phyloP scores from a whole-genome alignment of 2,113 vertebrate genomes.

The Corapipo altera region DNA sequence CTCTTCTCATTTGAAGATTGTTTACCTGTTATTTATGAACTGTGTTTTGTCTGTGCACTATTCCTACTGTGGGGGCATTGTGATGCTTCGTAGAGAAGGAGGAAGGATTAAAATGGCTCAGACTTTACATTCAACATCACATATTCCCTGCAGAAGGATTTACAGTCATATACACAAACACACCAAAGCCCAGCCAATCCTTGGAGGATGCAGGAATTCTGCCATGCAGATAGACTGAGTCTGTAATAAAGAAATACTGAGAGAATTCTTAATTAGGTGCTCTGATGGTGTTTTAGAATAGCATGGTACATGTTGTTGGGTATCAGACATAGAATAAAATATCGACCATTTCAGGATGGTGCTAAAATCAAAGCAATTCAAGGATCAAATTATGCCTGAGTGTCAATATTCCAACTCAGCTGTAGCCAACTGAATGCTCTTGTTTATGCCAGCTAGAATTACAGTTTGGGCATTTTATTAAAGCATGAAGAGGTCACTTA shows the following conservation, averaged over 20 bases:
- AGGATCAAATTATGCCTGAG: neutral
- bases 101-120: conserved; percentile 31
- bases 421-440: neutral
- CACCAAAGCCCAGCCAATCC: neutral
- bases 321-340: neutral
- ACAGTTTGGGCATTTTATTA: neutral
- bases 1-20: conserved; percentile 62
- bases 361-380: neutral
- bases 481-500: conserved; percentile 3
- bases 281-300: neutral
- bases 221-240: neutral
- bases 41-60: conserved; percentile 72
- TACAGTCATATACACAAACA: neutral
- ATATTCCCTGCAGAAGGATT: neutral
- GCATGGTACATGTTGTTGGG: neutral
- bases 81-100: neutral
- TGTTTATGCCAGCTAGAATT: neutral
- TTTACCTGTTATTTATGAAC: conserved; percentile 69
- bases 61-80: conserved; percentile 4
- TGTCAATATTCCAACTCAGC: neutral
- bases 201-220: neutral
- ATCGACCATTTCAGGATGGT: neutral
- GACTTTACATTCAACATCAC: neutral
- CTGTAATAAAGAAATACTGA: neutral
- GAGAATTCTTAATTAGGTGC: neutral